Conservation (phyloP, 2,888 invertebrate genomes). For the Salticus scenicus region DNA sequence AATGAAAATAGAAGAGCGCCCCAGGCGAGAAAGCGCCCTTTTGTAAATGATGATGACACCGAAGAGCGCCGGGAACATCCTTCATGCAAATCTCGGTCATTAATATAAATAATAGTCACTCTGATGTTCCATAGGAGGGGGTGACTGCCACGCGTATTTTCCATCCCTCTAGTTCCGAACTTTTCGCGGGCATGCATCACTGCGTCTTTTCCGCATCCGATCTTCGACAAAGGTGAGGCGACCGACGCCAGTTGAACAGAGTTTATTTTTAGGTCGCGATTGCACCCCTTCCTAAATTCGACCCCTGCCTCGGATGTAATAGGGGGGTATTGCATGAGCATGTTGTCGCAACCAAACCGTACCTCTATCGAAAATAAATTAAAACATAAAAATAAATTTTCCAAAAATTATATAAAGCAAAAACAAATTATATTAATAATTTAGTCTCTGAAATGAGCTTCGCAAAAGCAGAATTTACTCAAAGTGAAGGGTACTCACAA, state of each 20-base stretch:
- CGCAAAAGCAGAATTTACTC: too few relatives aligned
- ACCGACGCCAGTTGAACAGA: not conserved
- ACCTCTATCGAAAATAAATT: too few relatives aligned
- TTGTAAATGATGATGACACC: constrained; percentile 69
- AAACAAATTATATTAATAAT: too few relatives aligned
- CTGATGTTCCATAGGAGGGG: not conserved
- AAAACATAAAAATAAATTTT: too few relatives aligned
- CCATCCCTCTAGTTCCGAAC: not conserved
- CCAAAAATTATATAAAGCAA: too few relatives aligned
- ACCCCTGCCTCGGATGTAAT: too few relatives aligned
- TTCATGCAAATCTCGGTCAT: constrained; percentile 67
- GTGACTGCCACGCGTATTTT: not conserved
- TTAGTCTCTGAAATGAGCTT: too few relatives aligned
- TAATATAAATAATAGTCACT: constrained; percentile 70
- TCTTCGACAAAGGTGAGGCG: constrained; percentile 28
- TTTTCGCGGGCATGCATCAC: constrained; percentile 15
- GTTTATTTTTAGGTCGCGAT: constrained; percentile 42
- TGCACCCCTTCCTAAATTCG: too few relatives aligned
- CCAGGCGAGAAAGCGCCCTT: not conserved
- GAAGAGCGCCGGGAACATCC: constrained; percentile 44
- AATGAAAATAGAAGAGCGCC: constrained; percentile 1
- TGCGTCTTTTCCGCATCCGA: constrained; percentile 12
- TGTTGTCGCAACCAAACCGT: too few relatives aligned
- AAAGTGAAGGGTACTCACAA: too few relatives aligned
- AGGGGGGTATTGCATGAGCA: too few relatives aligned